Evolutionary conservation across 2,888 invertebrate species (phyloP).

Genomic region (Dynastes maya): DNA sequence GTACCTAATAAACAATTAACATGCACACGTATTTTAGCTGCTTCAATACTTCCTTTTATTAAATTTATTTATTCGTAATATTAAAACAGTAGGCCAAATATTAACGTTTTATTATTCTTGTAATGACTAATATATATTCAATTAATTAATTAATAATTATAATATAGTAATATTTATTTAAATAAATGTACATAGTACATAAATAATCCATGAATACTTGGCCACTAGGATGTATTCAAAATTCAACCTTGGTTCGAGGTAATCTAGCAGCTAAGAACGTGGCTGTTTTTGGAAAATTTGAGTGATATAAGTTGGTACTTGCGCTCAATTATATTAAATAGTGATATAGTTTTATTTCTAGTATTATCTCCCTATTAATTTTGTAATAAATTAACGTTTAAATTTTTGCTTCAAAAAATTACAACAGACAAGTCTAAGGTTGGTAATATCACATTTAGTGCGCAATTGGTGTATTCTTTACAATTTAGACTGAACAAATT

Average conservation of each 20-base stretch:
- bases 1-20: neutral
- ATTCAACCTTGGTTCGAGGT: slow-evolving; percentile 33
- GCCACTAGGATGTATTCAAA: slow-evolving; percentile 47
- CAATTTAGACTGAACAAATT: too few species aligned
- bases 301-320: too few species aligned
- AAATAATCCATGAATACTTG: slow-evolving; percentile 60
- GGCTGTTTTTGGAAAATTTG: too few species aligned
- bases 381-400: too few species aligned
- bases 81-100: slow-evolving; percentile 55
- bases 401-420: too few species aligned
- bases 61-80: slow-evolving; percentile 19
- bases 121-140: neutral
- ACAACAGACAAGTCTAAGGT: too few species aligned
- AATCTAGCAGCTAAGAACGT: slow-evolving; percentile 54
- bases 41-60: slow-evolving; percentile 39
- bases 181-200: slow-evolving; percentile 68
- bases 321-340: too few species aligned
- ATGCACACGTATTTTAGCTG: slow-evolving; percentile 49
- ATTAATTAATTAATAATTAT: slow-evolving; percentile 15
- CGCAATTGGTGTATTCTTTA: too few species aligned
- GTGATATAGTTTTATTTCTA: too few species aligned
- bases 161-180: slow-evolving; percentile 34
- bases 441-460: too few species aligned
- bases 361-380: too few species aligned
- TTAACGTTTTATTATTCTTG: slow-evolving; percentile 25